Base-by-base conservation (phyloP, 2,113 vertebrate species). In the Speoplatyrhinus poulsoni region DNA sequence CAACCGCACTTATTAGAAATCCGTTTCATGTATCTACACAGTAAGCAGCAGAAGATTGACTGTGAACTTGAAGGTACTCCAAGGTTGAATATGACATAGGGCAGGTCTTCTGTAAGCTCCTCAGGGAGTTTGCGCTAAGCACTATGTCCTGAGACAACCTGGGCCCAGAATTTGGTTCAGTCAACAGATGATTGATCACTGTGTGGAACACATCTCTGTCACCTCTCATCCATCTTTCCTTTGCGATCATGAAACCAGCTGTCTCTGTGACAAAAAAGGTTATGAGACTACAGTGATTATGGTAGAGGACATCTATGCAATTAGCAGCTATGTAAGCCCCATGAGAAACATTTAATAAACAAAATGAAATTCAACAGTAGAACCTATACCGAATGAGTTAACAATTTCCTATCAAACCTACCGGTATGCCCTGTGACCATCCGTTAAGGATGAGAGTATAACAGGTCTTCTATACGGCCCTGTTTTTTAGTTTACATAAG, bases 131-230 rank as follows among this genome's bases (percentile, higher is more conserved):
- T 52, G 12, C 55, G 46, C 54, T 69, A 71, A 75, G 52, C 64
- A 16, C 55, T 61, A 58, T 61, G 60, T 56, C 17, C 46, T 62
- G 10, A 57, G 49, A n/a, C 60, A 13, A 46, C 11, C 6, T 68
- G 41, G n/a, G 59, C 77, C 53, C 60, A 19, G 73, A 79, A 54
- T 56, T 72, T 54, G 50, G 55, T 65, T 66, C 50, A 47, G 36
- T 60, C 76, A 74, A 74, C 55, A 71, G 50, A 76, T 82, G 83
- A 87, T 88, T 82, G 62, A 87, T 87, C 47, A 69, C 62, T 66
- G 60, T 64, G 61, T 57, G 26, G 41, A 69, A 69, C 72, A 58
- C 16, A 57, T 46, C 55, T 63, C 53, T 61, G 7, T 75, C 64
- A 82, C 84, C 57, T 53, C 62, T 84, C 79, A 82, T 80, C 63